A percentile compares a stretch with the other conserved stretches of the same genome.
phyloP scores from a whole-genome alignment of 2,113 vertebrate genomes.

The Brachionichthys hirsutus region DNA sequence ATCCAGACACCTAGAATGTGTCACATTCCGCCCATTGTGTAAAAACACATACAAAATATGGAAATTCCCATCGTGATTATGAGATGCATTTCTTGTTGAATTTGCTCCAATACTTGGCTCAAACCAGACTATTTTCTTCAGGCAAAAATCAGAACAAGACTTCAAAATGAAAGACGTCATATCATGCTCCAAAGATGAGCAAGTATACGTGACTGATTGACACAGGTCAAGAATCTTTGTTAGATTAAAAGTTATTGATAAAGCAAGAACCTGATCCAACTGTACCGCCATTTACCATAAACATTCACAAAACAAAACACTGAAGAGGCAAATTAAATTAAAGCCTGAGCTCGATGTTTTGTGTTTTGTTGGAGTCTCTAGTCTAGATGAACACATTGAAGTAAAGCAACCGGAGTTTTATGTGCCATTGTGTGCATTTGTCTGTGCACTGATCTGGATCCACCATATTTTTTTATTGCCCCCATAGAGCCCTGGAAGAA shows the following conservation, averaged over 20 bases:
- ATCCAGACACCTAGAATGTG: constrained; percentile 2
- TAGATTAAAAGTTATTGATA: too few species aligned
- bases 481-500: constrained; percentile 31
- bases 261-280: neutral
- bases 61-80: neutral
- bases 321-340: constrained; percentile 5
- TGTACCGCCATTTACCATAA: constrained; percentile 14
- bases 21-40: neutral
- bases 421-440: constrained; percentile 13
- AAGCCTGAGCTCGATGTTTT: neutral
- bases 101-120: neutral
- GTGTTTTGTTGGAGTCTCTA: neutral
- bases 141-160: too few species aligned
- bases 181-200: too few species aligned
- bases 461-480: constrained; percentile 43
- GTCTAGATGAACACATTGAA: constrained; percentile 5
- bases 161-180: too few species aligned
- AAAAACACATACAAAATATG: neutral
- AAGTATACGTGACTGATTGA: too few species aligned
- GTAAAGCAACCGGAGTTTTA: neutral
- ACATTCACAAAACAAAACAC: constrained; percentile 29
- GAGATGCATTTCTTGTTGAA: neutral
- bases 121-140: neutral
- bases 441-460: constrained; percentile 34
- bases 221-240: too few species aligned